A percentile compares a stretch with the other conserved stretches of the same genome.
Evolutionary conservation across 2,113 vertebrate species (phyloP).

Genomic region (Geothlypis trichas): DNA sequence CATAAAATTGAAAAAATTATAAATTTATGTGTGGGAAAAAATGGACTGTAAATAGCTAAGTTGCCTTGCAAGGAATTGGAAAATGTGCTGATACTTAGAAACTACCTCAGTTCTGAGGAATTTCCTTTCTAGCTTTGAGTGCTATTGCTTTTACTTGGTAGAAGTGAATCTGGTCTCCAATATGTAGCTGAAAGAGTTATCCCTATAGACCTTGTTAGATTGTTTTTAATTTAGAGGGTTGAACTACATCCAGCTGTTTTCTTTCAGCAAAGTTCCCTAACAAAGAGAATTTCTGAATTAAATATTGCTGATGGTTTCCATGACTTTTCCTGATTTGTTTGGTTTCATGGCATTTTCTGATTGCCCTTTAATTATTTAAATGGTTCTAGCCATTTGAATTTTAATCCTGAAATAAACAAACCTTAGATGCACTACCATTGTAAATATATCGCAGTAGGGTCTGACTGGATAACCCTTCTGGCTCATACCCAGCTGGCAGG

Average conservation of each 20-base stretch:
- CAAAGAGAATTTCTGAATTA: slow-evolving; percentile 77
- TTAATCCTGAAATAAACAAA: slow-evolving; percentile 54
- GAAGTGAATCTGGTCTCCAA: slow-evolving; percentile 76
- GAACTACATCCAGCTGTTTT: slow-evolving; percentile 79
- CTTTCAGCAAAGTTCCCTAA: slow-evolving; percentile 74
- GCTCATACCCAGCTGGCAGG: slow-evolving; percentile 71
- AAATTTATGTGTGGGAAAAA: slow-evolving; percentile 70
- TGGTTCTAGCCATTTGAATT: slow-evolving; percentile 72
- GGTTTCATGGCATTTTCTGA: slow-evolving; percentile 69
- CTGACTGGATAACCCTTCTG: slow-evolving; percentile 73
- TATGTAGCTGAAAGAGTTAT: slow-evolving; percentile 75
- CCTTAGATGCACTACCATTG: slow-evolving; percentile 55
- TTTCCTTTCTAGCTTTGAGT: slow-evolving; percentile 79
- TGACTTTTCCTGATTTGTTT: slow-evolving; percentile 72
- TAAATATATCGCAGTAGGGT: slow-evolving; percentile 65
- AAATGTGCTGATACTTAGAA: slow-evolving; percentile 78
- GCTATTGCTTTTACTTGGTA: slow-evolving; percentile 76
- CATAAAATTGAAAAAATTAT: slow-evolving; percentile 63
- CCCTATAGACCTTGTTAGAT: slow-evolving; percentile 78
- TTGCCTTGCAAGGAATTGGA: slow-evolving; percentile 74
- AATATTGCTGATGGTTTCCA: slow-evolving; percentile 75
- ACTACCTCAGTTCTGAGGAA: slow-evolving; percentile 83
- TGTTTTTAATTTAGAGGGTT: slow-evolving; percentile 79
- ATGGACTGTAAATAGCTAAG: slow-evolving; percentile 77
- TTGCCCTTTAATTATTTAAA: slow-evolving; percentile 76